Base-by-base conservation (phyloP, 2,888 invertebrate species). In the Drosophila rellima region DNA sequence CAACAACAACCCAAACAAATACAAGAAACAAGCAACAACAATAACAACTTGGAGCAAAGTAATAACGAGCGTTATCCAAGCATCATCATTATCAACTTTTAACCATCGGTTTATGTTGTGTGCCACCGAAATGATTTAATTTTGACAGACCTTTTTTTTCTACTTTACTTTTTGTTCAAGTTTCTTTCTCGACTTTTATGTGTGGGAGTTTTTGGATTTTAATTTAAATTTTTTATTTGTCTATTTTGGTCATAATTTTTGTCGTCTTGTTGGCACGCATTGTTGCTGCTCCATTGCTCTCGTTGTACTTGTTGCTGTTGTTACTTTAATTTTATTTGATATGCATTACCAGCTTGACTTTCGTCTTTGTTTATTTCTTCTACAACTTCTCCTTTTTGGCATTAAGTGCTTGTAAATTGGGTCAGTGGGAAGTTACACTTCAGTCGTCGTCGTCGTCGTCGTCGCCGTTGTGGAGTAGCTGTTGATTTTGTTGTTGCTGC, bases 361-460 rank as follows among this genome's bases (percentile, higher is more conserved):
- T 84, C 88, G 89, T 90, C 84, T 83, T 75, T 85, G 83, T 83
- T 88, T 87, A 87, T 80, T 85, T 87, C 88, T 90, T 90, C 87
- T 90, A 89, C 87, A 75, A 88, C 89, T 90, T 87, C 87, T 85
- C 79, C 84, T 79, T 86, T 88, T 83, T 90, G 80, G 85, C 80
- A 80, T 90, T 90, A 88, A 88, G 90, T 88, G 88, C 80, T 84
- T 87, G 90, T 89, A 90, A 88, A 88, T 90, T 88, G 90, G 88
- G 88, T 88, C 88, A 88, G 90, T 88, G 89, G 90, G 90, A 88
- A 90, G 90, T 90, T 90, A 90, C 90, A 88, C 90, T 88, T 90
- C 84, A 88, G 84, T 78, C 77, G 66, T 42, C 64, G 66, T 26
- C 26, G 20, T 20, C 20, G 20, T 20, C 54, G 57, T 37, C 35